phyloP scores from a whole-genome alignment of 2,113 vertebrate species.

The sheep (Ovis aries) region DNA sequence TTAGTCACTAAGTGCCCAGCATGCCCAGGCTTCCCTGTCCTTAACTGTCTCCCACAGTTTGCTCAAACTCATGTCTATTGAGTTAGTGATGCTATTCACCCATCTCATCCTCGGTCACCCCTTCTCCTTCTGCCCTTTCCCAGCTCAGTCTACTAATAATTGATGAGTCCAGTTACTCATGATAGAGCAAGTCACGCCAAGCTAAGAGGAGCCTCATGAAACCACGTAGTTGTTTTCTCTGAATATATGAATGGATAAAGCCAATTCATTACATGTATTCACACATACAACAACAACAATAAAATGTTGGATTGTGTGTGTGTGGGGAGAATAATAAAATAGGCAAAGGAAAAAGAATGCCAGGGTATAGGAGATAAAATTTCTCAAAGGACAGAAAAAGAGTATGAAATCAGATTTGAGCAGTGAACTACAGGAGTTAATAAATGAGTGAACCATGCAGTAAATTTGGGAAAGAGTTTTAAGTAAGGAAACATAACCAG shows the following conservation, averaged over 20 bases:
- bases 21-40: neutral
- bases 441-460: neutral
- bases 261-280: neutral
- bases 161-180: neutral
- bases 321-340: neutral
- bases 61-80: neutral
- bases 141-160: neutral
- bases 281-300: neutral
- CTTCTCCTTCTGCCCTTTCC: neutral
- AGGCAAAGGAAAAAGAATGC: neutral
- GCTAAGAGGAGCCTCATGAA: neutral
- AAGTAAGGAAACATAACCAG: neutral
- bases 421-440: neutral
- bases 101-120: neutral
- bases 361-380: fast-evolving
- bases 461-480: neutral
- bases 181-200: neutral
- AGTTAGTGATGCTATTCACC: neutral
- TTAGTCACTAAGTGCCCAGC: neutral
- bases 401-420: neutral
- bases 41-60: neutral
- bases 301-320: neutral
- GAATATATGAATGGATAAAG: neutral
- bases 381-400: neutral
- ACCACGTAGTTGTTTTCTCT: neutral